These are phyloP conservation scores for Aegotheles bennettii DNA, from an alignment of 2,113 vertebrate species.

Conservation along the genomic window DNA sequence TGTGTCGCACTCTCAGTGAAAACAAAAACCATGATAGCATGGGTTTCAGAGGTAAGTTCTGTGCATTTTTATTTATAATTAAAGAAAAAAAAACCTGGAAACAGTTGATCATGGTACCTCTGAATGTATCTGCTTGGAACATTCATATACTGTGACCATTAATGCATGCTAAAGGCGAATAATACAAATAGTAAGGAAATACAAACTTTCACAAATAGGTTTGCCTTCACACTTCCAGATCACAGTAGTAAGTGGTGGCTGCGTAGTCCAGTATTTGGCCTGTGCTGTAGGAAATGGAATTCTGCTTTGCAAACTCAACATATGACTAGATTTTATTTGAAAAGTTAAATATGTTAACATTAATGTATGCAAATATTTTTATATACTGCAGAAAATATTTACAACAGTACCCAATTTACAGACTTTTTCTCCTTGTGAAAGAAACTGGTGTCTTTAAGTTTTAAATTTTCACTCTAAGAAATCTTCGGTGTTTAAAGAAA, in stretches of 20 bases:
- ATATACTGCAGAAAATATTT: not conserved
- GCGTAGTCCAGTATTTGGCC: rapidly evolving
- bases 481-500: not conserved
- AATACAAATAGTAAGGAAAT: not conserved
- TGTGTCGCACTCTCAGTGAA: slow-evolving; percentile 89
- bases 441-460: not conserved
- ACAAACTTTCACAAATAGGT: not conserved
- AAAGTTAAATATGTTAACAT: not conserved
- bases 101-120: not conserved
- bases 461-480: not conserved
- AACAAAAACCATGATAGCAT: slow-evolving; percentile 82
- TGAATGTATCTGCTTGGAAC: not conserved
- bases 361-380: not conserved
- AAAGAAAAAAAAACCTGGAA: not conserved
- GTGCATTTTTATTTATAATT: not conserved
- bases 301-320: not conserved
- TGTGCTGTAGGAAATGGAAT: not conserved
- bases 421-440: not conserved
- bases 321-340: not conserved
- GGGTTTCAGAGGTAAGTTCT: slow-evolving; percentile 84
- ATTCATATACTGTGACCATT: rapidly evolving
- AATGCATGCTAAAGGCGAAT: not conserved
- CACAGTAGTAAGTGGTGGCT: not conserved
- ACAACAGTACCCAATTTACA: not conserved
- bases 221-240: not conserved